Evolutionary conservation across 1,140 invertebrate species (phyloP).

Genomic region (Drosophila saltans): DNA sequence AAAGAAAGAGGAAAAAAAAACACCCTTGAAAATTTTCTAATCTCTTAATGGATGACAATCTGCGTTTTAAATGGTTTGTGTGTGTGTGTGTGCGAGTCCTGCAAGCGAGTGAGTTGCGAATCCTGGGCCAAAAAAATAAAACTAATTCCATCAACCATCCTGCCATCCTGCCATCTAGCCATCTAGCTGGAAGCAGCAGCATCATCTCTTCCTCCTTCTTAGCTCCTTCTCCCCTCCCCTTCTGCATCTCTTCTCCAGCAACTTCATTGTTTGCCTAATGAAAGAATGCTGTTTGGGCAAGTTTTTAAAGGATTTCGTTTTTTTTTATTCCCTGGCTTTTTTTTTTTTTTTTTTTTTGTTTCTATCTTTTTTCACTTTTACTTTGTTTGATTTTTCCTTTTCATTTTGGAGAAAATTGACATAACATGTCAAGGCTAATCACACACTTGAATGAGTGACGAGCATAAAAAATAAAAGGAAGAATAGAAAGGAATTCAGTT

Average conservation of each 20-base stretch:
- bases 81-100: conserved; percentile 52
- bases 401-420: conserved; percentile 65
- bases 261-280: conserved; percentile 75
- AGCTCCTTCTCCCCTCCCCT: background rate
- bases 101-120: conserved; percentile 34
- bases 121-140: conserved; percentile 63
- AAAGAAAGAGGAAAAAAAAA: conserved; percentile 46
- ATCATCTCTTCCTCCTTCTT: conserved; percentile 1
- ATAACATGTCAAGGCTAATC: conserved; percentile 75
- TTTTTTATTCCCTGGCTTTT: background rate
- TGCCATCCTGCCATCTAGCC: conserved; percentile 45
- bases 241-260: background rate
- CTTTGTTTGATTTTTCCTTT: conserved; percentile 59
- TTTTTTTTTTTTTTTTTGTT: background rate
- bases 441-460: conserved; percentile 59
- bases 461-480: conserved; percentile 33
- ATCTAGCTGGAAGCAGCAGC: conserved; percentile 22
- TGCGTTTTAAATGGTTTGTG: conserved; percentile 80
- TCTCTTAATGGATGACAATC: conserved; percentile 81
- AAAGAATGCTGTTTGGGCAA: conserved; percentile 77
- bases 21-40: conserved; percentile 78
- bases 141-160: conserved; percentile 75
- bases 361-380: conserved; percentile 21
- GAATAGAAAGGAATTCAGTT: conserved; percentile 47
- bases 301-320: conserved; percentile 68